phyloP scores from a whole-genome alignment of 2,888 invertebrate genomes.

The Chaetogeoica ovagalla region DNA sequence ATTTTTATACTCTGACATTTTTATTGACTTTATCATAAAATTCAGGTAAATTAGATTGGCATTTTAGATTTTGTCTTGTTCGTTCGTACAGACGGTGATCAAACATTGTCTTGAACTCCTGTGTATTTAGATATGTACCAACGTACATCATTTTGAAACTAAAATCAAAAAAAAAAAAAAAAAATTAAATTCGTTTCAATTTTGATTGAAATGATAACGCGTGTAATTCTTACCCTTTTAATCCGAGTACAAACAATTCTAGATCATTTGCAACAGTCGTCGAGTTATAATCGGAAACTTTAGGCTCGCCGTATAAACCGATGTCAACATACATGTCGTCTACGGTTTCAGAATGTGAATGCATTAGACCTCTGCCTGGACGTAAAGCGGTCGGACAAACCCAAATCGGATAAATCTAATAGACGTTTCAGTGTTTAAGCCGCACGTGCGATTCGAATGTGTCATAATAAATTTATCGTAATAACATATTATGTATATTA shows the following conservation, averaged over 20 bases:
- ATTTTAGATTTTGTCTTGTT: slow-evolving; percentile 66
- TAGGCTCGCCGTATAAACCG: slow-evolving; percentile 79
- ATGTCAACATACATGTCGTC: slow-evolving; percentile 73
- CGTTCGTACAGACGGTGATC: slow-evolving; percentile 75
- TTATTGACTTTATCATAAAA: slow-evolving; percentile 76
- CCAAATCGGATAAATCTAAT: slow-evolving; percentile 79
- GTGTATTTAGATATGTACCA: slow-evolving; percentile 73
- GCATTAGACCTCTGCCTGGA: slow-evolving; percentile 72
- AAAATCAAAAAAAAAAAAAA: slow-evolving; percentile 5
- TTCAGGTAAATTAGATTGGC: slow-evolving; percentile 75
- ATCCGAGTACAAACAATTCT: slow-evolving; percentile 71
- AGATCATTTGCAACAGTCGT: slow-evolving; percentile 68
- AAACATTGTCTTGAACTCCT: slow-evolving; percentile 80
- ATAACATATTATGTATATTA: no score
- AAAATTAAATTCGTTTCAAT: neutral
- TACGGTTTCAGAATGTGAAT: slow-evolving; percentile 59
- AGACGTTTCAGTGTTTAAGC: no score
- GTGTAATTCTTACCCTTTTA: slow-evolving; percentile 64
- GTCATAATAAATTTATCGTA: no score
- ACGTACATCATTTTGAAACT: slow-evolving; percentile 85
- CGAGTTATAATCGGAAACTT: slow-evolving; percentile 64
- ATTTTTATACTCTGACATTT: slow-evolving; percentile 60
- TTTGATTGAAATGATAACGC: neutral
- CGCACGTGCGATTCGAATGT: neutral
- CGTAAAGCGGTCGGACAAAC: slow-evolving; percentile 77